These are phyloP conservation scores for Hypena proboscidalis DNA, from an alignment of 2,888 invertebrate species.

Conservation along the genomic window DNA sequence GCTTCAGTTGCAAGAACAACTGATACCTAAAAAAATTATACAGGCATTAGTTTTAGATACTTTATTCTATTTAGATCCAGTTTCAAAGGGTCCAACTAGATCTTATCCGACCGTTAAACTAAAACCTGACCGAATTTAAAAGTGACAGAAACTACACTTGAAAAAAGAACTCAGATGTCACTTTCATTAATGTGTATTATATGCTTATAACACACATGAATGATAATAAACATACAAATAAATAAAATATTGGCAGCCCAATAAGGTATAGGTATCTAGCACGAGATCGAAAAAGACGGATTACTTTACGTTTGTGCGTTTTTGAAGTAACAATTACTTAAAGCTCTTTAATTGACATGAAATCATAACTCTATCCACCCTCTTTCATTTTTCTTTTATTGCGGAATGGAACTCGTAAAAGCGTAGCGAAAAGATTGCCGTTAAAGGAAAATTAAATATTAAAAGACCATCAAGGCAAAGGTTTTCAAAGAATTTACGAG, in stretches of 20 bases:
- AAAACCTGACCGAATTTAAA: too few relatives aligned
- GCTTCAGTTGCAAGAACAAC: slow-evolving; percentile 98
- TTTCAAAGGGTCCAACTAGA: too few relatives aligned
- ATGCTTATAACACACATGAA: too few relatives aligned
- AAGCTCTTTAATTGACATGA: neutral
- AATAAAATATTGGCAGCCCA: too few relatives aligned
- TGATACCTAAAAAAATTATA: slow-evolving; percentile 90
- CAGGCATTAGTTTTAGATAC: slow-evolving; percentile 16
- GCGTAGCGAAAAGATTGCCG: slow-evolving; percentile 52
- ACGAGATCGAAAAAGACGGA: too few relatives aligned
- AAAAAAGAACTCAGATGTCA: too few relatives aligned
- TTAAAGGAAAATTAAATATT: slow-evolving; percentile 79
- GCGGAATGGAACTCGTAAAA: slow-evolving; percentile 52
- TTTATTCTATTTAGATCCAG: neutral
- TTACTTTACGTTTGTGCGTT: too few relatives aligned
- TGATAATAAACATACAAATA: too few relatives aligned
- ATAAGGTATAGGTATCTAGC: too few relatives aligned
- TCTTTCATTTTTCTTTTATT: slow-evolving; percentile 50
- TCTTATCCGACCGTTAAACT: too few relatives aligned
- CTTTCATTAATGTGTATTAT: too few relatives aligned
- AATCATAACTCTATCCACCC: slow-evolving; percentile 29
- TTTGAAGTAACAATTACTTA: neutral
- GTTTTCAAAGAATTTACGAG: slow-evolving; percentile 73
- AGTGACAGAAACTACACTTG: too few relatives aligned
- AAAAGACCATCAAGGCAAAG: slow-evolving; percentile 72